phyloP scores from a whole-genome alignment of 2,797 vertebrate genomes.

The Crocodylus rhombifer region DNA sequence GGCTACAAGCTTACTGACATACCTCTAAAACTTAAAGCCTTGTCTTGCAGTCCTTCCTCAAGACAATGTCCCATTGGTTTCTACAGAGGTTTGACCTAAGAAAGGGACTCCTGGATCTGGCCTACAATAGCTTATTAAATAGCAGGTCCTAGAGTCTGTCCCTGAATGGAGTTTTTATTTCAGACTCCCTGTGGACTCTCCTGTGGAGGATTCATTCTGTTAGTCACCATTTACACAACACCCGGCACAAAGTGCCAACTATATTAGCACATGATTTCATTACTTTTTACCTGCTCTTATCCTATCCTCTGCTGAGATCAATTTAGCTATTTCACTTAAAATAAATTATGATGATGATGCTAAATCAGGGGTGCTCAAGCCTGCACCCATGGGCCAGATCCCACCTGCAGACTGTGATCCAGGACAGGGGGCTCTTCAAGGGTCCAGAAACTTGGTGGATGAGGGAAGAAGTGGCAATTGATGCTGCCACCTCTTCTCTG shows the following conservation, averaged over 20 bases:
- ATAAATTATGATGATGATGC: too few species aligned
- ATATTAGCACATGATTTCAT: neutral
- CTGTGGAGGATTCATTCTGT: fast-evolving
- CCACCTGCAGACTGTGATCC: too few species aligned
- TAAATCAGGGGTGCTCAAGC: too few species aligned
- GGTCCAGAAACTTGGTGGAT: too few species aligned
- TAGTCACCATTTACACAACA: fast-evolving
- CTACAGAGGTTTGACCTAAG: neutral
- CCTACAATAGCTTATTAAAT: neutral
- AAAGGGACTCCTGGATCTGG: neutral
- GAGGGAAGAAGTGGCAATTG: too few species aligned
- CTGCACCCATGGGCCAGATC: too few species aligned
- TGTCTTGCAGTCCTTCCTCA: neutral
- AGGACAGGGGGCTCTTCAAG: too few species aligned
- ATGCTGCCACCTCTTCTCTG: too few species aligned
- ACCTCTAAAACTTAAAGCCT: neutral
- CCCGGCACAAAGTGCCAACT: neutral
- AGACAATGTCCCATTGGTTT: neutral
- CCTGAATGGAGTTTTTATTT: neutral
- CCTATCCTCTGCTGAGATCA: too few species aligned
- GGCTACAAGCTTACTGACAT: neutral
- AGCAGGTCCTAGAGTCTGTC: neutral
- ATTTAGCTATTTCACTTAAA: too few species aligned
- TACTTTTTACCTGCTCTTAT: neutral
- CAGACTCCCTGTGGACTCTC: fast-evolving